A percentile compares a stretch with the other conserved stretches of the same genome.
phyloP scores from a whole-genome alignment of 2,113 vertebrate species.

The Paracanthobrama guichenoti region DNA sequence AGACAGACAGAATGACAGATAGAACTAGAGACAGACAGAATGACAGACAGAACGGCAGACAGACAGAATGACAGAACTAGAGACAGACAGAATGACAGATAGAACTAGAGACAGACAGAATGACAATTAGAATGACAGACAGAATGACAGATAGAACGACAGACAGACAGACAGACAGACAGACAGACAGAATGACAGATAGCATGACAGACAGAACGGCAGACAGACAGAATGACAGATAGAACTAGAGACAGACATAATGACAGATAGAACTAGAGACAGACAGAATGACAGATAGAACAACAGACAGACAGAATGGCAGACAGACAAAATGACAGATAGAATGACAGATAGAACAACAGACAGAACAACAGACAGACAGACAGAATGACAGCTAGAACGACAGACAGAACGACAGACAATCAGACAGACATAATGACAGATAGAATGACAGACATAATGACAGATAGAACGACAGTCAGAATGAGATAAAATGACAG shows the following conservation, averaged over 20 bases:
- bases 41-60: not conserved
- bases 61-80: not conserved
- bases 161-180: not conserved
- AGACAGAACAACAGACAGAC: too few relatives aligned
- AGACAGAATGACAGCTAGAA: constrained; percentile 42
- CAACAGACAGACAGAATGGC: not conserved
- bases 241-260: not conserved
- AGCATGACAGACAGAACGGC: not conserved
- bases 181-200: not conserved
- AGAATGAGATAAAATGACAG: not conserved
- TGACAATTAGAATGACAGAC: not conserved
- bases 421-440: not conserved
- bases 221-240: not conserved
- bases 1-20: not conserved
- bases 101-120: not conserved
- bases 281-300: too few relatives aligned
- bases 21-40: not conserved
- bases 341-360: not conserved
- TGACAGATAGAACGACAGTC: not conserved
- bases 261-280: not conserved
- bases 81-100: not conserved
- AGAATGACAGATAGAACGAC: not conserved
- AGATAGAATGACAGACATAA: not conserved
- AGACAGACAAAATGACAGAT: not conserved
- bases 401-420: not conserved